Conservation (phyloP, 92 coral and sea anemone species). For the Paramuricea clavata region DNA sequence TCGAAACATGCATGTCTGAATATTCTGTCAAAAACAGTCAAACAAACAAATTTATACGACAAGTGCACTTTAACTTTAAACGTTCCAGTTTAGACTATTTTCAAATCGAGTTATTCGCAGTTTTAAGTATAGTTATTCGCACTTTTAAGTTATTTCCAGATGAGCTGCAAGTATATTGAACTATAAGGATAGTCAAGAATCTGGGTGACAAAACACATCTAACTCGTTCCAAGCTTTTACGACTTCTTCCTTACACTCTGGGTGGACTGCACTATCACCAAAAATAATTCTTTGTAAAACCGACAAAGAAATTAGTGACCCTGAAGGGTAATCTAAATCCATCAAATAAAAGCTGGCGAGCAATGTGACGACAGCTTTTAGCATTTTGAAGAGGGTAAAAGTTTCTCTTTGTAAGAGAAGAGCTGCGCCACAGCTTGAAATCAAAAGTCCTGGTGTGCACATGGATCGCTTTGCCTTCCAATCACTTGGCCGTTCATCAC, state of each 20-base stretch:
- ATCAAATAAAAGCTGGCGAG: constrained; percentile 15
- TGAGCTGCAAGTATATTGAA: neutral
- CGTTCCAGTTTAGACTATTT: no score
- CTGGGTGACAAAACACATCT: neutral
- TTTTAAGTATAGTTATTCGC: neutral
- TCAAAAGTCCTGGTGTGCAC: neutral
- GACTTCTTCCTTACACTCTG: constrained; percentile 3
- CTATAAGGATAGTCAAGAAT: neutral
- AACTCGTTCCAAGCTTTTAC: constrained; percentile 1
- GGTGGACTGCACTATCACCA: constrained; percentile 17
- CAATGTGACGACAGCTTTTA: constrained; percentile 19
- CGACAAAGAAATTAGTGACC: neutral
- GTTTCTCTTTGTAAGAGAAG: constrained; percentile 5
- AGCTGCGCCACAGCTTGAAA: neutral
- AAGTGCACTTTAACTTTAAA: no score
- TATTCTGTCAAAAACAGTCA: no score
- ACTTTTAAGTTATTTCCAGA: neutral
- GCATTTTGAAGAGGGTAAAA: constrained; percentile 1
- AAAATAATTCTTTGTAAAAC: constrained; percentile 29
- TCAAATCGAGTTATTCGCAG: neutral
- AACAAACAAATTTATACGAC: no score
- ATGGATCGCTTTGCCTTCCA: neutral
- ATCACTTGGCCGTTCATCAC: constrained; percentile 14
- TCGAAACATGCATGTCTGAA: no score
- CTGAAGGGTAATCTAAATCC: constrained; percentile 29